Evolutionary conservation across 2,797 vertebrate genomes (phyloP).

Genomic region (Pseudochaenichthys georgianus): DNA sequence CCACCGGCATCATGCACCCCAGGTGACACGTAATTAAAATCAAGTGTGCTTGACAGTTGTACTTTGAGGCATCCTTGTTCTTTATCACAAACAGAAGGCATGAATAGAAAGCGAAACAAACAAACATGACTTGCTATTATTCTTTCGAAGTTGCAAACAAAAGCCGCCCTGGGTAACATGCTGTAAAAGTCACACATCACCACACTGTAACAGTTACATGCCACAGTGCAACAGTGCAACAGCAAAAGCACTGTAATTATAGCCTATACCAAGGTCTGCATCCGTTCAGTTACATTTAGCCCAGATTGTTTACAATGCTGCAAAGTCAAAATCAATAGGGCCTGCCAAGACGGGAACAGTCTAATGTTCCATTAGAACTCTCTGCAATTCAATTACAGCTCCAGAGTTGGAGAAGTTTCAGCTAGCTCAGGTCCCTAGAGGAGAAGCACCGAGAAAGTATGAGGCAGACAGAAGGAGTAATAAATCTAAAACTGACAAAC

Average conservation of each 20-base stretch:
- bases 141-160: constrained; percentile 5
- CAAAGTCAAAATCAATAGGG: constrained; percentile 81
- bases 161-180: constrained; percentile 3
- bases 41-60: constrained; percentile 38
- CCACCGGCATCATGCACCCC: neutral
- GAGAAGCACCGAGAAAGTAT: constrained; percentile 60
- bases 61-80: constrained; percentile 18
- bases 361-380: constrained; percentile 80
- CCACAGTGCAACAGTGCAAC: constrained; percentile 44
- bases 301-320: constrained; percentile 77
- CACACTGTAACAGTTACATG: constrained; percentile 27
- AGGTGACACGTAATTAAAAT: constrained; percentile 55
- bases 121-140: constrained; percentile 12
- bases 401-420: constrained; percentile 75
- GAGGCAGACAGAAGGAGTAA: constrained; percentile 65
- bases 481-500: constrained; percentile 81
- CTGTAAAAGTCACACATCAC: constrained; percentile 42
- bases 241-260: constrained; percentile 56
- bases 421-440: constrained; percentile 76
- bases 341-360: constrained; percentile 71
- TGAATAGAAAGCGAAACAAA: constrained; percentile 19
- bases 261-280: constrained; percentile 62
- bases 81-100: constrained; percentile 21
- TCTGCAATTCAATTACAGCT: constrained; percentile 78
- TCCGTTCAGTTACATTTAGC: constrained; percentile 69